Evolutionary conservation across 1,140 invertebrate species (phyloP), one percentile per base, ranked within the genome.

Genomic region (Rhagoletis pomonella): DNA sequence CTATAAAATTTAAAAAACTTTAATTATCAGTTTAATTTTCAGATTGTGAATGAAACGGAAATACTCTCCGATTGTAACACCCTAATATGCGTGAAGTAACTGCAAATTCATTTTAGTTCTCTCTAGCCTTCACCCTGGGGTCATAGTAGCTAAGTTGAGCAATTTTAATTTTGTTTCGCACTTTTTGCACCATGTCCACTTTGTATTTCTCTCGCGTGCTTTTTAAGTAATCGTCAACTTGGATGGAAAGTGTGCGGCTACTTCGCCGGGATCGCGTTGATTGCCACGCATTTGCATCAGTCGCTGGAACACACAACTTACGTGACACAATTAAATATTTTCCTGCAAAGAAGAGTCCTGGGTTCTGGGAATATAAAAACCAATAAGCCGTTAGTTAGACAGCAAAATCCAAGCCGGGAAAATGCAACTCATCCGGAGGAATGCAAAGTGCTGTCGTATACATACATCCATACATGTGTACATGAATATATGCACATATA

Each of bases 321-420:
- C 64, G 64, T 67, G 64, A 67, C 64, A 67, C 29, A 67, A 67
- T 67, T 67, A 67, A 67, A 67, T 67, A 67, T 67, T 29, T 62
- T n/a, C 4, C 60, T 14, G 4, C 0, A 7, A 14, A 62, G 9
- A 67, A 19, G 29, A 39, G 64, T 39, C 64, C 64, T 39, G 19
- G 64, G 3, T 67, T 67, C 17, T 4, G 4, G 0, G 12, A 14
- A 62, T 4, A 62, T 17, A 62, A 14, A 17, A 62, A 14, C 12
- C 60, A 62, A 1, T 4, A 62, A 62, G 60, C 7, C 60, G 12
- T 62, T 12, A 4, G 60, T 14, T 55, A 55, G 10, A 55, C 5
- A 2, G 50, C 50, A 55, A 7, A 62, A 4, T 4, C 7, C 17
- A 62, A 14, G 17, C 9, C 60, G 12, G 12, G 17, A 7, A 14